A percentile compares a stretch with the other conserved stretches of the same genome.
Evolutionary conservation across 2,113 vertebrate genomes (phyloP).

Genomic region (Odocoileus virginianus): DNA sequence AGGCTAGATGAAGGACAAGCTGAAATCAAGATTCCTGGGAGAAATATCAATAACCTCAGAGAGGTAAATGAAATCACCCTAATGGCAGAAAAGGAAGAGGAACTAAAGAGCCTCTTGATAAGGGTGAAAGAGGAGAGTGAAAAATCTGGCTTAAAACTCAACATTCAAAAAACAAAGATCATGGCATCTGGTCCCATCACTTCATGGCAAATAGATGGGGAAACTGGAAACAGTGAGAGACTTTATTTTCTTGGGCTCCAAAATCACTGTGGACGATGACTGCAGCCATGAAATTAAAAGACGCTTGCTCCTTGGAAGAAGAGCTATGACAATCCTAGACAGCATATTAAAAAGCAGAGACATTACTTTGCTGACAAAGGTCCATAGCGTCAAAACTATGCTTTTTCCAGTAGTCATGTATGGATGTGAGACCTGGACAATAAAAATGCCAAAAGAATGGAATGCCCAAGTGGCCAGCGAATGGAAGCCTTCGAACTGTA

Average conservation of each 20-base stretch:
- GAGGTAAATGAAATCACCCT: not conserved
- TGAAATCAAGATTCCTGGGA: not conserved
- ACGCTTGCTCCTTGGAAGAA: not conserved
- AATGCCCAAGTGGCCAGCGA: not conserved
- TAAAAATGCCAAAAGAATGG: not conserved
- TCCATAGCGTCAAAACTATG: not conserved
- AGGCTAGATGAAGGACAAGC: not conserved
- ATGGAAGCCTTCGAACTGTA: not conserved
- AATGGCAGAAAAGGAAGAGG: not conserved
- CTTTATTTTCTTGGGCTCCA: not conserved
- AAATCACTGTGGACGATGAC: not conserved
- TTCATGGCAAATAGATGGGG: not conserved
- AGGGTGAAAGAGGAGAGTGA: not conserved
- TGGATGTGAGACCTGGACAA: not conserved
- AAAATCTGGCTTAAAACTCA: not conserved
- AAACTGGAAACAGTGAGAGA: not conserved
- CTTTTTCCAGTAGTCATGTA: not conserved
- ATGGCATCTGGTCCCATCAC: not conserved
- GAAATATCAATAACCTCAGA: not conserved
- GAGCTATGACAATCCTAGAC: not conserved
- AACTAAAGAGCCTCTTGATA: not conserved
- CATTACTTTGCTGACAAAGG: not conserved
- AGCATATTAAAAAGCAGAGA: not conserved
- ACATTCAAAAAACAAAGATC: not conserved
- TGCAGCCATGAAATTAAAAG: not conserved